These are phyloP conservation scores for Danio kyathit DNA, from an alignment of 2,797 vertebrate species.

Conservation along the genomic window DNA sequence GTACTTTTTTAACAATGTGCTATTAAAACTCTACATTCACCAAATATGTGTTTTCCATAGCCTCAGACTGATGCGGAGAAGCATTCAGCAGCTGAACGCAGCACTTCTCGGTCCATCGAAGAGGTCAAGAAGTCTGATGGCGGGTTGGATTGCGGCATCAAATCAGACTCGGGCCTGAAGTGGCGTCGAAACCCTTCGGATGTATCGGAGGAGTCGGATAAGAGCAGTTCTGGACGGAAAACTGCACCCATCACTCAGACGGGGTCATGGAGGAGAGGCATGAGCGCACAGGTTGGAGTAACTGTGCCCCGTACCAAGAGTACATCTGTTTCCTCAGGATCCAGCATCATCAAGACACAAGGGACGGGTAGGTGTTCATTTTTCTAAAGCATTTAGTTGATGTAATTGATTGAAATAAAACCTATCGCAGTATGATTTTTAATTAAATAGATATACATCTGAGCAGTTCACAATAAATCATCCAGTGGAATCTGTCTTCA, in stretches of 20 bases:
- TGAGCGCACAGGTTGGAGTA: slow-evolving; percentile 95
- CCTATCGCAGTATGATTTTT: no score
- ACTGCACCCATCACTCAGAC: slow-evolving; percentile 89
- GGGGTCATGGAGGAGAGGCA: slow-evolving; percentile 94
- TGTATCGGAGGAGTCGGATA: slow-evolving; percentile 94
- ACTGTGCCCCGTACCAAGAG: slow-evolving; percentile 91
- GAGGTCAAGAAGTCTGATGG: slow-evolving; percentile 90
- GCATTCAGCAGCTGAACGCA: slow-evolving; percentile 84
- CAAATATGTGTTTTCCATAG: slow-evolving; percentile 58
- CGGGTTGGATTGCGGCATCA: slow-evolving; percentile 88
- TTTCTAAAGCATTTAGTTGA: background rate
- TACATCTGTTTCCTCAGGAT: slow-evolving; percentile 70
- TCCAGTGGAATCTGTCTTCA: no score
- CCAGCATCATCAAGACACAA: slow-evolving; percentile 83
- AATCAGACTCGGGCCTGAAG: slow-evolving; percentile 88
- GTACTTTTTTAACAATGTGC: no score
- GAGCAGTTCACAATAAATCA: no score
- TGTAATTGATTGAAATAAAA: no score
- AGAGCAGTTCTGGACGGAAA: slow-evolving; percentile 89
- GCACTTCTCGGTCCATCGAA: slow-evolving; percentile 86
- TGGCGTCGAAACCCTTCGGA: slow-evolving; percentile 93
- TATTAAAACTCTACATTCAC: no score
- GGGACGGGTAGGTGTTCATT: slow-evolving; percentile 84
- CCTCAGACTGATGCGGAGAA: slow-evolving; percentile 93
- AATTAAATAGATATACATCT: no score